phyloP scores from a whole-genome alignment of 2,888 invertebrate species.

The Tetragnatha montana region DNA sequence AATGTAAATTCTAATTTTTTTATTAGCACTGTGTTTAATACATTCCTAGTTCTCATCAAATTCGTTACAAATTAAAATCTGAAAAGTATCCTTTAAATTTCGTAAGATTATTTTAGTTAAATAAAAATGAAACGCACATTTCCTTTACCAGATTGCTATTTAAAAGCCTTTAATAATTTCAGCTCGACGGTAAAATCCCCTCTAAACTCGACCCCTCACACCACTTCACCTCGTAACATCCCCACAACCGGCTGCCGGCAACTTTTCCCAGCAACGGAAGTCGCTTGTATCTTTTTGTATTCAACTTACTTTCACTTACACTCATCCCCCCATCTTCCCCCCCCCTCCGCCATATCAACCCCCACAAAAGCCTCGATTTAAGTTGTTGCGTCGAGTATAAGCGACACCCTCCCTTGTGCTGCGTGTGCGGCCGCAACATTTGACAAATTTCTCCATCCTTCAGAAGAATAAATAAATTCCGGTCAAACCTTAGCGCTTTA shows the following conservation, averaged over 20 bases:
- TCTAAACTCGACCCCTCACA: conserved; percentile 4
- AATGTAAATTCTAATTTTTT: no score
- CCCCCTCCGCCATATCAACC: background rate
- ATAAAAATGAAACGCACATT: background rate
- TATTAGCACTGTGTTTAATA: no score
- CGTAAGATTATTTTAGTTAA: background rate
- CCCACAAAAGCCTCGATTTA: conserved; percentile 67
- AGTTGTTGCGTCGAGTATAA: conserved; percentile 58
- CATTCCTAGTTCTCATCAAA: no score
- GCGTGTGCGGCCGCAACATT: conserved; percentile 35
- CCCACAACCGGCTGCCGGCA: background rate
- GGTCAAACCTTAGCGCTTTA: conserved; percentile 21
- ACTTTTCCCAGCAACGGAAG: conserved; percentile 59
- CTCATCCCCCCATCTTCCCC: conserved; percentile 2
- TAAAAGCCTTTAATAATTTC: no score
- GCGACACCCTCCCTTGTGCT: background rate
- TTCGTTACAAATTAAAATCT: no score
- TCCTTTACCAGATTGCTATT: no score
- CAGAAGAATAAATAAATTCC: conserved; percentile 67
- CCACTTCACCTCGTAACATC: background rate
- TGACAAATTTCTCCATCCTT: conserved; percentile 68
- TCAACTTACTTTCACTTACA: conserved; percentile 38
- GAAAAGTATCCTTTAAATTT: no score
- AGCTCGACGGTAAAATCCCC: no score
- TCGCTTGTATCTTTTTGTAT: conserved; percentile 58